Evolutionary conservation across 2,113 vertebrate genomes (phyloP), one percentile per base, ranked within the genome.

Genomic region (human (Homo sapiens)): DNA sequence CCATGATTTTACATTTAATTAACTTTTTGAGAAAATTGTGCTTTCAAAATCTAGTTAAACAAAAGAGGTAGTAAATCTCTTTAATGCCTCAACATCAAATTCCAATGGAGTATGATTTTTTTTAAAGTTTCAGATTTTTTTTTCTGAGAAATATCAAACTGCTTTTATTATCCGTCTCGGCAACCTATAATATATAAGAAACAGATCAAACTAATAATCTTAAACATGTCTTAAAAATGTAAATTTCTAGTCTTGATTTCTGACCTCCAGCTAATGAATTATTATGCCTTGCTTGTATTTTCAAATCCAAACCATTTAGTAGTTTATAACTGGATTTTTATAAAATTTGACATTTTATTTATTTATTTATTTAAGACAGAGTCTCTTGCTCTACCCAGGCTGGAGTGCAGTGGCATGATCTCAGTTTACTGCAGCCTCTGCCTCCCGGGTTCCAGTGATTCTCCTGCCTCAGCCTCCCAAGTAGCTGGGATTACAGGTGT

Each of bases 21-120:
- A 91, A 87, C 11, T 75, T 95, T 66, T 72, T 68, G 30, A 89
- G 85, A 82, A 95, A 95, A 93, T 0, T n/a, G 11, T 50, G 45
- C 50, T 96, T 92, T 90, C 43, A 84, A 72, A 93, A 92, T 75
- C 18, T 57, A 35, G 27, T 59, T 82, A 45, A 90, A 89, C 14
- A 50, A 64, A 92, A 85, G 43, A 92, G 30, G 20, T 25, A 85
- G 79, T 86, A 89, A 81, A 72, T 52, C 10, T 93, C 45, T 86
- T 91, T 50, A 91, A 89, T 70, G 87, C 43, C 32, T 38, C 40
- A 48, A 43, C 16, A 52, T 64, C 45, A 79, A 84, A 89, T 61
- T 66, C 30, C 45, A 95, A 40, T 48, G 9, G n/a, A 23, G 2
- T 52, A 3, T 52, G 35, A 57, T 85, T 64, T 83, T 83, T 83